These are phyloP conservation scores for Nasonia giraulti DNA, from an alignment of 1,140 invertebrate species.

Conservation along the genomic window DNA sequence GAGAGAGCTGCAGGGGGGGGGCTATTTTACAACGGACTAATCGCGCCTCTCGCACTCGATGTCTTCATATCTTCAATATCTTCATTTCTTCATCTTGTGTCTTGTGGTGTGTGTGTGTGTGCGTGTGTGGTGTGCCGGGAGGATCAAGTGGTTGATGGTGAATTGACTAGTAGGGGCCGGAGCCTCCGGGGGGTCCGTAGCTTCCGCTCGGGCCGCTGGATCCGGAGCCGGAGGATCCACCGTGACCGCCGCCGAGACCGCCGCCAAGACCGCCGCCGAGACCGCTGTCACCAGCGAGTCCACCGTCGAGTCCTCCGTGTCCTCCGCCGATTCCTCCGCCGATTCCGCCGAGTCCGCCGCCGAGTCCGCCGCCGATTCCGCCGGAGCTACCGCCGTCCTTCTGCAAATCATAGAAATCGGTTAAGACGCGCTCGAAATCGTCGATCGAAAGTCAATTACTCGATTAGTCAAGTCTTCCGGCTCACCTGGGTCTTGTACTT, in stretches of 20 bases:
- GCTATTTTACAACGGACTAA: slow-evolving; percentile 28
- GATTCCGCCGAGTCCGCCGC: slow-evolving; percentile 60
- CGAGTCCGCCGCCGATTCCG: slow-evolving; percentile 64
- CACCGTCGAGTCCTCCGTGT: slow-evolving; percentile 63
- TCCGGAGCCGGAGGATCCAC: no score
- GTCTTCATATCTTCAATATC: neutral
- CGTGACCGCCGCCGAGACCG: slow-evolving; percentile 60
- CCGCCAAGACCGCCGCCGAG: slow-evolving; percentile 68
- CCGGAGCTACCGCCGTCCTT: slow-evolving; percentile 70
- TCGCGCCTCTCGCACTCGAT: neutral
- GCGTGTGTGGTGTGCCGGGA: slow-evolving; percentile 45
- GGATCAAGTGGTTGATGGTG: slow-evolving; percentile 56
- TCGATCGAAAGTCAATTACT: no score
- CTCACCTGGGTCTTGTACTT: slow-evolving; percentile 85
- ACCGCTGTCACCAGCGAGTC: slow-evolving; percentile 64
- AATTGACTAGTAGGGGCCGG: slow-evolving; percentile 74
- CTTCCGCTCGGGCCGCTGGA: slow-evolving; percentile 75
- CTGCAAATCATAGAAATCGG: slow-evolving; percentile 56
- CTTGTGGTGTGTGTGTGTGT: slow-evolving; percentile 22
- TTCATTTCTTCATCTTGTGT: neutral
- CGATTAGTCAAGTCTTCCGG: no score
- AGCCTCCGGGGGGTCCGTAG: slow-evolving; percentile 79
- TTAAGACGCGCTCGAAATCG: no score
- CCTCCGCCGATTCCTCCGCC: slow-evolving; percentile 60
- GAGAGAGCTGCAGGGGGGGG: neutral